A percentile compares a stretch with the other conserved stretches of the same genome.
phyloP scores from a whole-genome alignment of 2,797 vertebrate genomes.

The Neosilurus hyrtlii region DNA sequence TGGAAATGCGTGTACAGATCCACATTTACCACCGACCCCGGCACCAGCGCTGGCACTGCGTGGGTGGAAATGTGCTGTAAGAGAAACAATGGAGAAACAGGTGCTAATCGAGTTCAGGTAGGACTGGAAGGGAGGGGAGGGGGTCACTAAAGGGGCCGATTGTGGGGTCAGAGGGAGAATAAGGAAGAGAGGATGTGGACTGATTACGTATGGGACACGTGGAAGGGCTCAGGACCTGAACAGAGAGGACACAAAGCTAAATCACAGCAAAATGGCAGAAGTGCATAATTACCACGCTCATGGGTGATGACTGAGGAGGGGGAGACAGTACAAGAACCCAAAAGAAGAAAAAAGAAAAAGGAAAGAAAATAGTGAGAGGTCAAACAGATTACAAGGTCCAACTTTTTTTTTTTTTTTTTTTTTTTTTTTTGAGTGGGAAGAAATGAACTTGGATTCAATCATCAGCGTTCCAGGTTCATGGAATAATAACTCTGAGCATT shows the following conservation, averaged over 20 bases:
- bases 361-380: conserved; percentile 69
- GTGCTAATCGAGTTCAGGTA: conserved; percentile 7
- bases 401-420: conserved; percentile 34
- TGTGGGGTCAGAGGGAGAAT: not conserved
- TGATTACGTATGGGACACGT: conserved; percentile 45
- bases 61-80: conserved; percentile 29
- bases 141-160: conserved; percentile 1
- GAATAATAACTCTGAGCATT: not conserved
- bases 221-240: conserved; percentile 74
- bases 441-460: conserved; percentile 49
- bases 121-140: not conserved
- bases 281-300: conserved; percentile 95
- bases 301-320: conserved; percentile 92
- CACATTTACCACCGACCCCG: not conserved
- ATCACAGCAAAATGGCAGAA: conserved; percentile 78
- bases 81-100: conserved; percentile 23
- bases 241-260: conserved; percentile 81
- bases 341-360: conserved; percentile 74
- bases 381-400: conserved; percentile 71
- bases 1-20: not conserved
- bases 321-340: conserved; percentile 81
- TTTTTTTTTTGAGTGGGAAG: conserved; percentile 36
- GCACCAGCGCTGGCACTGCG: conserved; percentile 16
- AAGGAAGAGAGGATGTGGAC: conserved; percentile 29
- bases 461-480: conserved; percentile 26